Evolutionary conservation across 1,140 invertebrate genomes (phyloP), one percentile per base, ranked within the genome.

Genomic region (Aleiodes sp.): DNA sequence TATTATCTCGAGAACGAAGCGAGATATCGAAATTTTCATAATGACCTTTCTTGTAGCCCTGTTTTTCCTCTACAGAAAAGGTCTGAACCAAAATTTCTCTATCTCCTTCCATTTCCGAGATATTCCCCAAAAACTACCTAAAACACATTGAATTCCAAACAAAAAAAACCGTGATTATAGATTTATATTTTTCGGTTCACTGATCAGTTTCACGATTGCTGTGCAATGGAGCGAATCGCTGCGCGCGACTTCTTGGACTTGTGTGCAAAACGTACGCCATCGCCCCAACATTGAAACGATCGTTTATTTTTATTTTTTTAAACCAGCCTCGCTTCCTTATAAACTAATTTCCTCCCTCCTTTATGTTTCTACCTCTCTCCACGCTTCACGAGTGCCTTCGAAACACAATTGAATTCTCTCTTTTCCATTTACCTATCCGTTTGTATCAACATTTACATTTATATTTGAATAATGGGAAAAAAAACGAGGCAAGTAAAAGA

Each of bases 381-480:
- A 73, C 76, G 67, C 70, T 72, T 71, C 71, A 73, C 29, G 56
- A 56, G 75, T 46, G 62, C 35, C 75, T 77, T 68, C 71, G 73
- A 84, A 86, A n/a, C n/a, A n/a, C 85, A 86, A 86, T 86, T 85
- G 82, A 86, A 86, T 86, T 85, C 84, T 85, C 84, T 85, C 83
- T 85, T 52, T 84, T 86, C 84, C 82, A 84, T 85, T 85, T 85
- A 84, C 83, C 84, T 85, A 85, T 86, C 81, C 84, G 83, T 86
- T 85, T 85, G 84, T 86, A 86, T 84, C 84, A 86, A 86, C 85
- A 86, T 86, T 86, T 86, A 86, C 85, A 85, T 86, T 85, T 85
- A 85, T 86, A 86, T 86, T 85, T 86, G 84, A 86, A 86, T 86
- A 86, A 86, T 86, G 82, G 84, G 75, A 82, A 84, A 84, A 84